Evolutionary conservation across 2,888 invertebrate genomes (phyloP), one percentile per base, ranked within the genome.

Genomic region (Pristionchus fissidentatus): DNA sequence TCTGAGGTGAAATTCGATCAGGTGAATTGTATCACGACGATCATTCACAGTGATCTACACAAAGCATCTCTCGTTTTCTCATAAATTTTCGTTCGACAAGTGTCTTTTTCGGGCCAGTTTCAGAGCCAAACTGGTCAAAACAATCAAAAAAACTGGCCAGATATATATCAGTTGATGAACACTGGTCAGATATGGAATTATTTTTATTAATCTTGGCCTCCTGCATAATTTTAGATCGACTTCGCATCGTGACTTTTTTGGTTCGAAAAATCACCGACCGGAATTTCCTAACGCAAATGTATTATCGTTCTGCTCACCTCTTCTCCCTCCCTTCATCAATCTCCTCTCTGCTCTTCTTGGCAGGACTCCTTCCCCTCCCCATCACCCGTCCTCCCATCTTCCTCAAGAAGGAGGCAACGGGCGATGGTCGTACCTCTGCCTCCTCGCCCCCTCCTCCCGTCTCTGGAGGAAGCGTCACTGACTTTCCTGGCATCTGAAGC

Each of bases 361-460:
- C n/a, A 4, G 77, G 77, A 49, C 77, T 77, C 41, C 77, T 41
- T 49, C 77, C 77, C 29, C 77, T 77, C 49, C 77, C 77, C 29
- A 46, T 19, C 22, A 52, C 49, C n/a, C 38, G 22, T 49, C 77
- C 77, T 49, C 77, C 77, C 77, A 77, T 77, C 29, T 26, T 77
- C 29, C 52, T 15, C 7, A 77, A 22, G 77, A 77, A 77, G 15
- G 77, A 32, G 3, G 77, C 13, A 22, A 77, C 52, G 15, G 77
- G 77, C n/a, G 77, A 77, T 2, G 77, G 77, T 22, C 77, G n/a
- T 8, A 15, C 26, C 22, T 46, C 29, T 49, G 29, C 22, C 4
- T 19, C 32, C 32, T 22, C 32, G 26, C 29, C 32, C 35, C 32
- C 49, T 22, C 49, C 49, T 22, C n/a, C n/a, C 62, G 29, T 19